Conservation (phyloP, 1,140 invertebrate species). For the Pollicipes pollicipes region DNA sequence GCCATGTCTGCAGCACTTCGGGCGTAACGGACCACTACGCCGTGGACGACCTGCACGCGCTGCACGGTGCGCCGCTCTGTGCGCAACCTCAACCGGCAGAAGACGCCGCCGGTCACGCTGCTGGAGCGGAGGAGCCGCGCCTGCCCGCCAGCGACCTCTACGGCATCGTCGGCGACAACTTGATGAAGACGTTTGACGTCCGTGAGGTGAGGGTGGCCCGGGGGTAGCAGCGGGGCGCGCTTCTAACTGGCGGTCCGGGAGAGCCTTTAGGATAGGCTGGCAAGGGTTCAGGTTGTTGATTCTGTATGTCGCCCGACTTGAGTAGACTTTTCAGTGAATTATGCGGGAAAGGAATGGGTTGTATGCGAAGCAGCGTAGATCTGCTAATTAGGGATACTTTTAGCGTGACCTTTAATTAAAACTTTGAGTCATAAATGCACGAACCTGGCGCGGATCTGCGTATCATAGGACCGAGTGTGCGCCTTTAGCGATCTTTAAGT, state of each 20-base stretch:
- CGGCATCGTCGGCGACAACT: conserved; percentile 86
- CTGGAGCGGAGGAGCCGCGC: conserved; percentile 46
- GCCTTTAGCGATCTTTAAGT: no score
- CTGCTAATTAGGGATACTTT: no score
- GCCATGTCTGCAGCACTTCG: conserved; percentile 48
- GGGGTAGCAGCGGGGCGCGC: no score
- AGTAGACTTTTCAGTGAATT: no score
- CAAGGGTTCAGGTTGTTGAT: no score
- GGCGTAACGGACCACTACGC: conserved; percentile 96
- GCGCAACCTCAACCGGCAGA: conserved; percentile 45
- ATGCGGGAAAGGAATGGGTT: no score
- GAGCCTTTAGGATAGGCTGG: not conserved
- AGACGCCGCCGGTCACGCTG: conserved; percentile 21
- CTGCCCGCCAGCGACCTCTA: conserved; percentile 77
- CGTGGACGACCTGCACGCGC: conserved; percentile 73
- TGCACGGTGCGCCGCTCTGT: conserved; percentile 43
- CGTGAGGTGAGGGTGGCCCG: conserved; percentile 47
- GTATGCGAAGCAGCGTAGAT: no score
- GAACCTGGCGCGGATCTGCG: no score
- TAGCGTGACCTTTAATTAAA: no score
- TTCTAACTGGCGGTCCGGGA: conserved; percentile 27
- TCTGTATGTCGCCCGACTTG: no score
- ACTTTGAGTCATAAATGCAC: no score
- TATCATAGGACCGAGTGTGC: no score
- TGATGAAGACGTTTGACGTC: conserved; percentile 84